Evolutionary conservation across 1,140 invertebrate genomes (phyloP).

Genomic region (Drosophila gunungcola): DNA sequence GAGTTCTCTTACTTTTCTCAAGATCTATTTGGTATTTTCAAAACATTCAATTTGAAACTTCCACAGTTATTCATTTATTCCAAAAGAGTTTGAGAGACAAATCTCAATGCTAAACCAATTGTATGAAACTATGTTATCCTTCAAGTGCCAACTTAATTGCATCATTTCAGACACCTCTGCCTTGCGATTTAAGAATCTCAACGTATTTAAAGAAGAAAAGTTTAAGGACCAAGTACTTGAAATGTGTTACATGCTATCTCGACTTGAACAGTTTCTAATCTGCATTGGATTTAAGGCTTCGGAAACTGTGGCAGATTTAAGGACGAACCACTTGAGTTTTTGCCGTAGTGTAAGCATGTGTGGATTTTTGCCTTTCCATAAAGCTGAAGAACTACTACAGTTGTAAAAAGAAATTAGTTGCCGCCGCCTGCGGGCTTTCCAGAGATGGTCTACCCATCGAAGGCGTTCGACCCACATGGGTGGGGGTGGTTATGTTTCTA

Average conservation of each 20-base stretch:
- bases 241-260: conserved; percentile 1
- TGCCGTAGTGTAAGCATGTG: conserved; percentile 1
- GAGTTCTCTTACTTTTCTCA: too few relatives aligned
- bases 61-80: too few relatives aligned
- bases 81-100: too few relatives aligned
- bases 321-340: not conserved
- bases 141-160: conserved; percentile 3
- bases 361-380: conserved; percentile 52
- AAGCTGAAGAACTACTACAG: conserved; percentile 72
- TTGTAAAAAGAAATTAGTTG: conserved; percentile 81
- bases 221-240: not conserved
- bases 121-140: not conserved
- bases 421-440: conserved; percentile 19
- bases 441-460: conserved; percentile 3
- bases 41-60: too few relatives aligned
- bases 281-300: not conserved
- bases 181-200: not conserved
- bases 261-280: not conserved
- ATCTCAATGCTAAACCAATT: too few relatives aligned
- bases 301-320: not conserved
- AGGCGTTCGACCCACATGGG: not conserved
- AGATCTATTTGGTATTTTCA: too few relatives aligned
- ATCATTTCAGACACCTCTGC: not conserved
- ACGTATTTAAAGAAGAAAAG: not conserved
- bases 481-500: not conserved